A percentile compares a stretch with the other conserved stretches of the same genome.
Evolutionary conservation across 2,113 vertebrate genomes (phyloP).

Genomic region (Larimichthys polyactis): DNA sequence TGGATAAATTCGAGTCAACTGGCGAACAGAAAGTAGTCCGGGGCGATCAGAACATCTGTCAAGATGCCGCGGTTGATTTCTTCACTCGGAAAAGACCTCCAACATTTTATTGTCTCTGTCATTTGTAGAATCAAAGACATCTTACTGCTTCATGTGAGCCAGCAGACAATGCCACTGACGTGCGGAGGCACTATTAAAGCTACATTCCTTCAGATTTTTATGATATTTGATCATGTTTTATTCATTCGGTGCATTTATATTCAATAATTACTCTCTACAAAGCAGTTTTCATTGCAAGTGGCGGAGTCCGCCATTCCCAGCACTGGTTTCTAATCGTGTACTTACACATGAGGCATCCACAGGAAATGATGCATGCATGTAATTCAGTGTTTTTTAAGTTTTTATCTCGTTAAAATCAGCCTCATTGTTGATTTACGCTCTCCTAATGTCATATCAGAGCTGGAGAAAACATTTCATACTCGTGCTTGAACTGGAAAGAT

Average conservation of each 20-base stretch:
- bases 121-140: neutral
- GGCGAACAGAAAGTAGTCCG: neutral
- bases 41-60: slow-evolving; percentile 23
- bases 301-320: neutral
- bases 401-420: neutral
- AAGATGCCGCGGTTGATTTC: slow-evolving; percentile 8
- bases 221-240: neutral
- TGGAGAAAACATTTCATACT: too few relatives aligned
- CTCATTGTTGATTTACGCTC: too few relatives aligned
- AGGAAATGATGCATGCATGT: neutral
- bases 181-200: neutral
- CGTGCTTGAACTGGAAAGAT: too few relatives aligned
- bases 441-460: too few relatives aligned
- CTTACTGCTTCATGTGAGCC: neutral
- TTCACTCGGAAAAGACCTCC: neutral
- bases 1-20: slow-evolving; percentile 38
- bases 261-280: neutral
- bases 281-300: neutral
- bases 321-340: neutral
- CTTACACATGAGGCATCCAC: neutral
- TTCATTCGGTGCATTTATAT: neutral
- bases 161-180: neutral
- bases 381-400: too few relatives aligned
- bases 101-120: neutral
- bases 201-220: neutral